phyloP scores from a whole-genome alignment of 2,888 invertebrate genomes.

The Meliscaeva auricollis region DNA sequence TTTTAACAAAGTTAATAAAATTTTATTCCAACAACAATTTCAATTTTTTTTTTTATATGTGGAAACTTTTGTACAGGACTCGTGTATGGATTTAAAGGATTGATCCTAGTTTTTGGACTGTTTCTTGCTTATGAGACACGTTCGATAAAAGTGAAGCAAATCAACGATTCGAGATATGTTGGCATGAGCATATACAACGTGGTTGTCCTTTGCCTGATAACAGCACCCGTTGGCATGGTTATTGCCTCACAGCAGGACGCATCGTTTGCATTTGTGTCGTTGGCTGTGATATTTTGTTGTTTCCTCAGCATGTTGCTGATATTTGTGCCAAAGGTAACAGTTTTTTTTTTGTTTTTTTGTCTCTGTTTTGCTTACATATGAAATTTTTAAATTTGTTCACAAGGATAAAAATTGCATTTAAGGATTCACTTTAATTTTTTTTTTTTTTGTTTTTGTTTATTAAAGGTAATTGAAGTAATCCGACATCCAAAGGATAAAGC shows the following conservation, averaged over 20 bases:
- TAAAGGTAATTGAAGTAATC: constrained; percentile 93
- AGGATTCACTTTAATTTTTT: too few relatives aligned
- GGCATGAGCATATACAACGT: constrained; percentile 99
- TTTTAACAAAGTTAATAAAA: constrained; percentile 22
- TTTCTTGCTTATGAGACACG: constrained; percentile 99
- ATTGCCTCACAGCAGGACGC: constrained; percentile 99
- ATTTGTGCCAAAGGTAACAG: constrained; percentile 96
- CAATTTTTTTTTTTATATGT: constrained; percentile 17
- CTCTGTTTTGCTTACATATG: constrained; percentile 21
- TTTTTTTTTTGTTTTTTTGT: constrained; percentile 12
- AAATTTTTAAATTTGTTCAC: too few relatives aligned
- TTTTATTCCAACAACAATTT: neutral
- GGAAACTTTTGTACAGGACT: constrained; percentile 87
- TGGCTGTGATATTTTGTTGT: constrained; percentile 98
- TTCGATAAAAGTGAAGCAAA: constrained; percentile 97
- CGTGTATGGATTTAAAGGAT: constrained; percentile 98
- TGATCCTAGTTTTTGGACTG: constrained; percentile 97
- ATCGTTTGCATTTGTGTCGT: constrained; percentile 97
- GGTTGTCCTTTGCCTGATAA: constrained; percentile 98
- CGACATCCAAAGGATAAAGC: constrained; percentile 94
- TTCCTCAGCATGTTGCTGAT: constrained; percentile 99
- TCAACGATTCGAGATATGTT: constrained; percentile 99
- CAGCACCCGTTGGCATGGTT: constrained; percentile 98
- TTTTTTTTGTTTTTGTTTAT: neutral
- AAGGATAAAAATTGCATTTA: too few relatives aligned